Evolutionary conservation across 2,113 vertebrate genomes (phyloP).

Genomic region (Procavia capensis): DNA sequence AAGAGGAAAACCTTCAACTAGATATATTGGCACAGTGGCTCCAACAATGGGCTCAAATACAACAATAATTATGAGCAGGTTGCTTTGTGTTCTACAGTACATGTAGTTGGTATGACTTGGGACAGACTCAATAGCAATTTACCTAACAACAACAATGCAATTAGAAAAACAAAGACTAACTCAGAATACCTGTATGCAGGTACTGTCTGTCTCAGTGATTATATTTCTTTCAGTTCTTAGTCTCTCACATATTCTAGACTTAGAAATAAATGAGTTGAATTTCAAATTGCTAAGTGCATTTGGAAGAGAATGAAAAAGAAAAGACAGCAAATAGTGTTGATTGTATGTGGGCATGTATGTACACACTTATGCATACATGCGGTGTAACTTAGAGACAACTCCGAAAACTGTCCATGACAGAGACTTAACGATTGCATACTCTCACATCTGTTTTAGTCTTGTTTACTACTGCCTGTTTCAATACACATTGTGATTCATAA

Average conservation of each 20-base stretch:
- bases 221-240: background rate
- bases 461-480: background rate
- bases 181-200: background rate
- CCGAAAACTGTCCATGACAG: fast-evolving
- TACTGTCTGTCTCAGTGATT: background rate
- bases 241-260: background rate
- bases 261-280: background rate
- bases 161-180: background rate
- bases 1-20: too few species aligned
- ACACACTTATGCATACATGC: background rate
- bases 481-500: background rate
- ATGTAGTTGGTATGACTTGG: background rate
- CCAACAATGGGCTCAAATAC: background rate
- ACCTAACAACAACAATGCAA: background rate
- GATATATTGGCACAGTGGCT: too few species aligned
- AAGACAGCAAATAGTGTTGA: background rate
- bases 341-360: background rate
- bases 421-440: background rate
- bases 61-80: background rate
- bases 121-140: background rate
- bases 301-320: background rate
- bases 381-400: background rate
- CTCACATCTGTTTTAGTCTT: background rate
- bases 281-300: background rate
- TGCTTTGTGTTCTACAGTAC: background rate